phyloP scores from a whole-genome alignment of 2,888 invertebrate species.

The Cecidostiba fungosa region DNA sequence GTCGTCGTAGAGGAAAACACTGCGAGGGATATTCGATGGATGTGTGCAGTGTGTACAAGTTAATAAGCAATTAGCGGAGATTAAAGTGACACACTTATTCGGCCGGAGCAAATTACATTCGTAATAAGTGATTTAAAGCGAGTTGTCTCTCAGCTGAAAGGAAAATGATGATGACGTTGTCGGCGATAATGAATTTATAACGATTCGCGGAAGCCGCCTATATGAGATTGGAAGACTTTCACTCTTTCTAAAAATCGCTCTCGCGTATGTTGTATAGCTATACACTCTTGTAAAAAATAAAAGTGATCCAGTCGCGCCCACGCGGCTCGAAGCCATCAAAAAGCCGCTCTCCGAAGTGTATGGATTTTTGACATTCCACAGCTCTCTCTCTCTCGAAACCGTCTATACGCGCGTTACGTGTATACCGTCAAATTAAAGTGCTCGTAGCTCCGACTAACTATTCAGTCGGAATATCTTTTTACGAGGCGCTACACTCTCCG shows the following conservation, averaged over 20 bases:
- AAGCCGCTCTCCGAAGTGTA: not conserved
- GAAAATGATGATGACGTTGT: not conserved
- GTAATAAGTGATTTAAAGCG: constrained; percentile 19
- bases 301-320: not conserved
- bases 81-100: constrained; percentile 1
- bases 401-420: constrained; percentile 9
- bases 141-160: not conserved
- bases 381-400: constrained; percentile 20
- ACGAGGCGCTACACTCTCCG: constrained; percentile 58
- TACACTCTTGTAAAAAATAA: no score
- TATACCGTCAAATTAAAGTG: constrained; percentile 44
- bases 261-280: no score
- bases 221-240: not conserved
- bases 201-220: not conserved
- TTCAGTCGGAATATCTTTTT: constrained; percentile 49
- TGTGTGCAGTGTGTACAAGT: no score
- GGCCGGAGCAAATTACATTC: constrained; percentile 17
- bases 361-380: constrained; percentile 43
- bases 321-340: not conserved
- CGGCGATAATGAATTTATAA: not conserved
- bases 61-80: not conserved
- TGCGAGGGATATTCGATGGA: not conserved
- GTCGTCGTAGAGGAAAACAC: not conserved
- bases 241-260: not conserved
- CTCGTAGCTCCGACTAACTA: not conserved